phyloP scores from a whole-genome alignment of 1,140 invertebrate genomes.

The Drosophila nigromelanica region DNA sequence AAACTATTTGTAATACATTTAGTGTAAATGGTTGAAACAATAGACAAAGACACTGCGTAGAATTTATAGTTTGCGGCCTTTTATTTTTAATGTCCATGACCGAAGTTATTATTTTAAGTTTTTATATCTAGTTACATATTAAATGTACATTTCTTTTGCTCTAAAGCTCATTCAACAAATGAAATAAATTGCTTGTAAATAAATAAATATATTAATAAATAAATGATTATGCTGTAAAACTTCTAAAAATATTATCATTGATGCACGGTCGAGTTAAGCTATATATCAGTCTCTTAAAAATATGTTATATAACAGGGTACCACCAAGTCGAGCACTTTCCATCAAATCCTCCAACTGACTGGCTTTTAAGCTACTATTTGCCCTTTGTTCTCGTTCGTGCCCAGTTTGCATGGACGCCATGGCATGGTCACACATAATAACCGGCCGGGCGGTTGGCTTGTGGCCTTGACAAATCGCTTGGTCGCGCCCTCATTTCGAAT shows the following conservation, averaged over 20 bases:
- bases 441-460: constrained; percentile 3
- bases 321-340: background rate
- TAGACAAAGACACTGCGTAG: constrained; percentile 8
- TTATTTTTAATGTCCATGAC: constrained; percentile 20
- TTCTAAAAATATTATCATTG: background rate
- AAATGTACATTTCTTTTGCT: constrained; percentile 19
- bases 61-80: constrained; percentile 26
- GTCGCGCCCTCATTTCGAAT: constrained; percentile 22
- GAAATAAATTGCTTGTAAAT: constrained; percentile 49
- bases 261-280: no score
- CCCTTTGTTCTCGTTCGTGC: background rate
- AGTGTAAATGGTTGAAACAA: constrained; percentile 10
- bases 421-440: constrained; percentile 30
- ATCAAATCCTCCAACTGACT: background rate
- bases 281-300: no score
- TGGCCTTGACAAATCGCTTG: constrained; percentile 26
- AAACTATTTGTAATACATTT: constrained; percentile 9
- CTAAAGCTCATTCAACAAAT: constrained; percentile 23
- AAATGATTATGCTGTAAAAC: constrained; percentile 1
- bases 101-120: constrained; percentile 21
- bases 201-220: constrained; percentile 31
- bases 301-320: background rate
- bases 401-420: constrained; percentile 5
- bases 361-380: background rate
- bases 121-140: constrained; percentile 15